phyloP scores from a whole-genome alignment of 2,113 vertebrate species.

The Epinephelus lanceolatus region DNA sequence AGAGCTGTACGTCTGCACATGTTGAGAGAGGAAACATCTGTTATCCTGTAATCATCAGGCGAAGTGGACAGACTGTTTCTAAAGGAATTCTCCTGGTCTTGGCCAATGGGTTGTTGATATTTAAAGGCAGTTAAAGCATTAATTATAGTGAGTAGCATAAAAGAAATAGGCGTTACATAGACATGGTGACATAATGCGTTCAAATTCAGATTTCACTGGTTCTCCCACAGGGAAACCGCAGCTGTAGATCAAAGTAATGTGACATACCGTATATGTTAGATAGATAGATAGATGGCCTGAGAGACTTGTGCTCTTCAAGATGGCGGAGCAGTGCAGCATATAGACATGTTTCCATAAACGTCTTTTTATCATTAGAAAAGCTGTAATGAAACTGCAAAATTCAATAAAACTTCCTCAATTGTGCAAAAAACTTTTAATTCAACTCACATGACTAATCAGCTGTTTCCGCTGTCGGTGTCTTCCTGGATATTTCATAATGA shows the following conservation, averaged over 20 bases:
- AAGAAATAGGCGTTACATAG: not conserved
- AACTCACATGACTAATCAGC: no score
- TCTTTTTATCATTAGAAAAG: no score
- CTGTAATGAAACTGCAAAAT: no score
- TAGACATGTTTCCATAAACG: no score
- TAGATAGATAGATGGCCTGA: not conserved
- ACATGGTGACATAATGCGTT: not conserved
- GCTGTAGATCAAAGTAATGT: not conserved
- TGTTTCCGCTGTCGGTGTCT: no score
- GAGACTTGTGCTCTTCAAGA: not conserved
- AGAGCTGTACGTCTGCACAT: not conserved
- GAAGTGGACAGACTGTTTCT: not conserved
- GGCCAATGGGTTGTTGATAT: not conserved
- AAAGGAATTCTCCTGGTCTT: not conserved
- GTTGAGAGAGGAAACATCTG: not conserved
- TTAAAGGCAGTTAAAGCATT: not conserved
- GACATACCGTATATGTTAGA: not conserved
- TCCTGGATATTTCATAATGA: no score
- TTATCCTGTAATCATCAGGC: not conserved
- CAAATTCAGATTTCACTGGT: constrained; percentile 3
- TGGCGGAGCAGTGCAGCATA: not conserved
- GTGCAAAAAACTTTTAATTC: no score
- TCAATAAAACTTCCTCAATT: no score
- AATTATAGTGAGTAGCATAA: not conserved
- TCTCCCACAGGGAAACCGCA: not conserved